A percentile compares a stretch with the other conserved stretches of the same genome.
phyloP scores from a whole-genome alignment of 2,888 invertebrate species.

The Andrena marginata region DNA sequence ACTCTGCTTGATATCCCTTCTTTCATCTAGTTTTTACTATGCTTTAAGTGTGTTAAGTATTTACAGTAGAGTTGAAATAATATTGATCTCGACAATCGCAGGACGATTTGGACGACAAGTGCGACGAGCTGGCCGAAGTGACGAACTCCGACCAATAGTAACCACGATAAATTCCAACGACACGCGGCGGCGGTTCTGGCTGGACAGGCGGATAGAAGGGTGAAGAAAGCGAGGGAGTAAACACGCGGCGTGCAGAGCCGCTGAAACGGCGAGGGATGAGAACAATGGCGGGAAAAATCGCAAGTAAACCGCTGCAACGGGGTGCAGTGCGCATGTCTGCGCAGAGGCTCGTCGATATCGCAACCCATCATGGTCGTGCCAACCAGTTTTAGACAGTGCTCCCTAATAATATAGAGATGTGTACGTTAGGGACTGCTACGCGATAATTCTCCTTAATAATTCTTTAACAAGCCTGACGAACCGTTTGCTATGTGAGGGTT shows the following conservation, averaged over 20 bases:
- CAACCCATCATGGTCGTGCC: constrained; percentile 55
- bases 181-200: constrained; percentile 34
- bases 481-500: constrained; percentile 15
- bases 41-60: background rate
- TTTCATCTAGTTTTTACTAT: background rate
- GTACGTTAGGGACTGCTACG: constrained; percentile 43
- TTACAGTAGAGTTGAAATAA: background rate
- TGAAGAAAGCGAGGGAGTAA: constrained; percentile 29
- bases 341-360: constrained; percentile 70
- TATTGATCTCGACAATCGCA: constrained; percentile 82
- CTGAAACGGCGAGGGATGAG: constrained; percentile 36
- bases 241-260: constrained; percentile 12
- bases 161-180: constrained; percentile 30
- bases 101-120: constrained; percentile 92
- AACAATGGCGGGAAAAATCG: constrained; percentile 73
- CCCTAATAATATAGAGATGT: constrained; percentile 59
- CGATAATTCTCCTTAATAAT: constrained; percentile 29
- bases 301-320: constrained; percentile 39
- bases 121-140: constrained; percentile 89
- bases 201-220: constrained; percentile 30
- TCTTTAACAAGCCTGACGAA: constrained; percentile 14
- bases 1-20: background rate
- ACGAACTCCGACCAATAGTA: constrained; percentile 65
- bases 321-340: constrained; percentile 64
- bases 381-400: constrained; percentile 58